Conservation (phyloP, 2,888 invertebrate genomes). For the Athripsodes cinereus region DNA sequence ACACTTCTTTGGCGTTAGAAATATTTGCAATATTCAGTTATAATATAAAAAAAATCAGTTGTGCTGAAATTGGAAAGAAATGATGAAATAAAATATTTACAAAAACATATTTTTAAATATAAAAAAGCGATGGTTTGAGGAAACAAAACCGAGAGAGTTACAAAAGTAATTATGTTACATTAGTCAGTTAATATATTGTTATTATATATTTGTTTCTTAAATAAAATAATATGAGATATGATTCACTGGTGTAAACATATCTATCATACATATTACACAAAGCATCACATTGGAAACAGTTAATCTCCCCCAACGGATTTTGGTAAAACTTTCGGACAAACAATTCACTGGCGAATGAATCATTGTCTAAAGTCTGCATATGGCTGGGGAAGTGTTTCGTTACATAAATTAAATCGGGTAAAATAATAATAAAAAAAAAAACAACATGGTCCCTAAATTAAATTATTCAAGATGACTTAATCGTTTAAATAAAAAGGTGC, state of each 20-base stretch:
- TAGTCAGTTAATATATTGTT: background rate
- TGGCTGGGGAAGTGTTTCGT: no score
- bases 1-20: background rate
- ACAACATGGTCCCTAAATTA: slow-evolving; percentile 2
- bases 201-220: background rate
- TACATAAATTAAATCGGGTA: no score
- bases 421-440: background rate
- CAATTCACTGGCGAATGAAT: background rate
- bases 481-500: background rate
- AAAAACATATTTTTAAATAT: background rate
- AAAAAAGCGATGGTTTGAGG: background rate
- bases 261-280: background rate
- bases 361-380: background rate
- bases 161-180: background rate
- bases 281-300: background rate
- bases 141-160: background rate
- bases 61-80: background rate
- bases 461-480: background rate
- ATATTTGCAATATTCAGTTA: background rate
- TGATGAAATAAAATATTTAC: background rate
- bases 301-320: background rate
- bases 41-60: background rate
- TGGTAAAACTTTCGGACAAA: background rate
- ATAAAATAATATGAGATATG: background rate
- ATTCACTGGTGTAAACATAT: background rate